Conservation (phyloP, 2,888 invertebrate genomes). For the Apoda limacodes region DNA sequence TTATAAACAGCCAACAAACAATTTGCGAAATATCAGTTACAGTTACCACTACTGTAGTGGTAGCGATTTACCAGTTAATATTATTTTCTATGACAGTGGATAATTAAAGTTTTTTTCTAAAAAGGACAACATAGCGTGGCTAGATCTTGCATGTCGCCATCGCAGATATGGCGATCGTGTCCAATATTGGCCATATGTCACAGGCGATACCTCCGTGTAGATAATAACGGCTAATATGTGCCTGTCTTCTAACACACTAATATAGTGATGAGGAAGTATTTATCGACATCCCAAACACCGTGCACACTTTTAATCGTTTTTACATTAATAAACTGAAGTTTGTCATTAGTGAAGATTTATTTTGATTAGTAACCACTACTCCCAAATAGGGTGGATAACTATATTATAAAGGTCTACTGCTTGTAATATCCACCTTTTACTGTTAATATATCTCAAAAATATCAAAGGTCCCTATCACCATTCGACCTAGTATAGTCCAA, state of each 20-base stretch:
- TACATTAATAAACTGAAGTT: too few species aligned
- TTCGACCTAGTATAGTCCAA: too few species aligned
- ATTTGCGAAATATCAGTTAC: conserved; percentile 5
- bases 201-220: conserved; percentile 52
- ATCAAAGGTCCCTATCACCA: too few species aligned
- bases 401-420: too few species aligned
- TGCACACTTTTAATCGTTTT: too few species aligned
- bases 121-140: conserved; percentile 39
- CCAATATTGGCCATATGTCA: conserved; percentile 66
- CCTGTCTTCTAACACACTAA: conserved; percentile 55
- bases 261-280: conserved; percentile 31
- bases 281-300: too few species aligned
- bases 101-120: conserved; percentile 47
- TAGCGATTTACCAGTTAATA: conserved; percentile 13
- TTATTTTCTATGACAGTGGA: conserved; percentile 43
- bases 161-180: conserved; percentile 43
- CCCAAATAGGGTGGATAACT: too few species aligned
- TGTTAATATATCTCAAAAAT: too few species aligned
- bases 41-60: conserved; percentile 3
- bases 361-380: too few species aligned
- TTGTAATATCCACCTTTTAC: too few species aligned
- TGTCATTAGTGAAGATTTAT: too few species aligned
- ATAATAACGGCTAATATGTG: conserved; percentile 66
- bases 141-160: conserved; percentile 43
- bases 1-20: not conserved